Evolutionary conservation across 2,113 vertebrate genomes (phyloP).

Genomic region (Rhinichthys klamathensis): DNA sequence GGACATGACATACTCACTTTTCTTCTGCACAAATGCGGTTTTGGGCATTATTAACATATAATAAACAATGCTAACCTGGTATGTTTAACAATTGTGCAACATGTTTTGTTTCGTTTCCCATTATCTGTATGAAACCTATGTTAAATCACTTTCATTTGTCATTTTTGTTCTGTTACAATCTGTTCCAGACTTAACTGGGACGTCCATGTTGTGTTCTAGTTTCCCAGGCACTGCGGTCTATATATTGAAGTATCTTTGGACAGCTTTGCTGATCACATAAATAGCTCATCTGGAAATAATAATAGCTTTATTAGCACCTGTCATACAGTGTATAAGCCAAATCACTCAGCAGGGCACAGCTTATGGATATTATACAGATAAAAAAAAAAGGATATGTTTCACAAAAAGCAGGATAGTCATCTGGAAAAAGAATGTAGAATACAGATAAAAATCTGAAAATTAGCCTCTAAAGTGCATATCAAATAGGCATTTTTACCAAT

Average conservation of each 20-base stretch:
- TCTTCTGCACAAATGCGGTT: too few relatives aligned
- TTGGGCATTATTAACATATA: too few relatives aligned
- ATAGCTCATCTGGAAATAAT: slow-evolving; percentile 21
- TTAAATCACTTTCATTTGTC: background rate
- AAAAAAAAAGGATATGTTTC: slow-evolving; percentile 4
- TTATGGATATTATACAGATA: background rate
- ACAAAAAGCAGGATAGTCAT: background rate
- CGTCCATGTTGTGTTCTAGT: background rate
- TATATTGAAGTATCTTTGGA: background rate
- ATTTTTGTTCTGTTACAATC: background rate
- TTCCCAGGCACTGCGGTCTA: background rate
- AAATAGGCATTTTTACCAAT: background rate
- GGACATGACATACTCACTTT: too few relatives aligned
- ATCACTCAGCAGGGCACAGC: slow-evolving; percentile 10
- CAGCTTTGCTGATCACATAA: slow-evolving; percentile 8
- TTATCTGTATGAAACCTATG: background rate
- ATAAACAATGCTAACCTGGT: background rate
- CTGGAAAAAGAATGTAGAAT: background rate
- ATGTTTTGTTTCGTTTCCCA: background rate
- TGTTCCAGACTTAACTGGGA: background rate
- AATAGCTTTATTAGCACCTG: slow-evolving; percentile 39
- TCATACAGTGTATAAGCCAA: slow-evolving; percentile 41
- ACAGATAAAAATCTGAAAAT: background rate
- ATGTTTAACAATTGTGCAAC: background rate
- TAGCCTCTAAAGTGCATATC: slow-evolving; percentile 35